These are phyloP conservation scores for Bruchidius siliquastri DNA, from an alignment of 2,888 invertebrate species.

Conservation along the genomic window DNA sequence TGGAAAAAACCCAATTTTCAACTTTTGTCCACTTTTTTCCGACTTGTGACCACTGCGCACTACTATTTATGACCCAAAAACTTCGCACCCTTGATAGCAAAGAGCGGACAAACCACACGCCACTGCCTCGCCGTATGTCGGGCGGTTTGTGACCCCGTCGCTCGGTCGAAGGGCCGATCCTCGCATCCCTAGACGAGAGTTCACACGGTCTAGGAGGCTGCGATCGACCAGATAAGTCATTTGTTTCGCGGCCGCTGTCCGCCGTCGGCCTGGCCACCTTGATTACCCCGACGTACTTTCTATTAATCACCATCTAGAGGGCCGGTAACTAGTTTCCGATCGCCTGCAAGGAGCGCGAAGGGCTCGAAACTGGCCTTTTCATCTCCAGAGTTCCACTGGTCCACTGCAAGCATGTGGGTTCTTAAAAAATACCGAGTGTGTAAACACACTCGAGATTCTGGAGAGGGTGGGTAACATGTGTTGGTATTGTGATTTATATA, in stretches of 20 bases:
- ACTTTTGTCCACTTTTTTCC: too few relatives aligned
- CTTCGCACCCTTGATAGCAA: too few relatives aligned
- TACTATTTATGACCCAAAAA: too few relatives aligned
- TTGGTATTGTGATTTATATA: slow-evolving; percentile 29
- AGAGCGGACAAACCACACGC: background rate
- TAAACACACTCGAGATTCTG: slow-evolving; percentile 30
- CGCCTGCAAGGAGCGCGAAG: slow-evolving; percentile 2
- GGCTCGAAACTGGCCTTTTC: background rate
- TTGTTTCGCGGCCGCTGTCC: slow-evolving; percentile 30
- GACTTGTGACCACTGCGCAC: too few relatives aligned
- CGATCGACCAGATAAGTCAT: slow-evolving; percentile 34
- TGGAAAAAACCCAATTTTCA: too few relatives aligned
- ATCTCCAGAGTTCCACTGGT: slow-evolving; percentile 12
- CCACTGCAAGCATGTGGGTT: slow-evolving; percentile 24
- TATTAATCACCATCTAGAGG: background rate
- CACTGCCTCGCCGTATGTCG: background rate
- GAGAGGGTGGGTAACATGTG: slow-evolving; percentile 23
- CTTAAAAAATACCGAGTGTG: slow-evolving; percentile 22
- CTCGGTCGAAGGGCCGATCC: slow-evolving; percentile 19
- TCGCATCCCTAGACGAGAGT: slow-evolving; percentile 36
- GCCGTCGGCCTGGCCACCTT: slow-evolving; percentile 19
- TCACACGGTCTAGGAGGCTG: slow-evolving; percentile 36
- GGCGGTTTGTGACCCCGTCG: slow-evolving; percentile 18
- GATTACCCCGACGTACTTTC: background rate
- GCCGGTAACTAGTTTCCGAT: background rate